Conservation (phyloP, 2,888 invertebrate species). For the Gymnosoma rotundatum region DNA sequence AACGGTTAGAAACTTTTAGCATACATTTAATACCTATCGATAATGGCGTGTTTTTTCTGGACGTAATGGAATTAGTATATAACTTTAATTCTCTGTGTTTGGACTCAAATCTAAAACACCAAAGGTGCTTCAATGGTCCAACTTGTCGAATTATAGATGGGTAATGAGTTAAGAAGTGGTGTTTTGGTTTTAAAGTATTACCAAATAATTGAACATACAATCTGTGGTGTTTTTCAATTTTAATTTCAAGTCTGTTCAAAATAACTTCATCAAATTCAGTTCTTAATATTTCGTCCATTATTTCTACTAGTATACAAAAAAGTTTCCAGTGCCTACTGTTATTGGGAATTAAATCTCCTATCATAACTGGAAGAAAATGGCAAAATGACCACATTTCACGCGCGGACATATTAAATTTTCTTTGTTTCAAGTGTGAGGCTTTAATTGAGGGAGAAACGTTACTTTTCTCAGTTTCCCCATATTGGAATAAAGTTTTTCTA, state of each 20-base stretch:
- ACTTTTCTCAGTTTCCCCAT: constrained; percentile 36
- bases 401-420: constrained; percentile 42
- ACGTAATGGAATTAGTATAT: constrained; percentile 42
- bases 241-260: not conserved
- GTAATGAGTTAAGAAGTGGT: constrained; percentile 36
- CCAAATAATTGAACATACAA: constrained; percentile 36
- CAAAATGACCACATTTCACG: constrained; percentile 61
- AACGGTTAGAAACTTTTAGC: constrained; percentile 50
- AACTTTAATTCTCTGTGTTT: constrained; percentile 52
- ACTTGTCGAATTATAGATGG: constrained; percentile 34
- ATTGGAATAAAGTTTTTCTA: not conserved
- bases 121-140: constrained; percentile 53
- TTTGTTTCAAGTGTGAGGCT: constrained; percentile 29
- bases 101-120: constrained; percentile 55
- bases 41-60: constrained; percentile 49
- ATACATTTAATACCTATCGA: constrained; percentile 46
- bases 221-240: constrained; percentile 35
- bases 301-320: not conserved
- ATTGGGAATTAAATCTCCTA: constrained; percentile 45
- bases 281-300: not conserved
- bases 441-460: constrained; percentile 30
- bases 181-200: constrained; percentile 48
- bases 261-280: not conserved
- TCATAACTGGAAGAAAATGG: constrained; percentile 56
- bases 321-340: not conserved